Conservation (phyloP, 2,797 vertebrate species). For the Bradypus variegatus region DNA sequence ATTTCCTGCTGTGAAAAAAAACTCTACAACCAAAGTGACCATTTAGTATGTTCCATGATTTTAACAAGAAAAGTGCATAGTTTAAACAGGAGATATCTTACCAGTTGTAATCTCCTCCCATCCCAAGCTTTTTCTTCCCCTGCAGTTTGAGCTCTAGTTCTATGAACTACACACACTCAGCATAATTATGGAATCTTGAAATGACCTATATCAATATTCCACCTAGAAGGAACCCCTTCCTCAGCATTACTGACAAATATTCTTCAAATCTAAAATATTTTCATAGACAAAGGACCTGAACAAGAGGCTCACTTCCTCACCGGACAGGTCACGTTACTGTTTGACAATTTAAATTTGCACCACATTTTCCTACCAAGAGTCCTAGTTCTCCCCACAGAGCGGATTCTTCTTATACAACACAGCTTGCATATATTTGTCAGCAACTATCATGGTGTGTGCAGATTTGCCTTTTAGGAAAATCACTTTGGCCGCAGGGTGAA, state of each 20-base stretch:
- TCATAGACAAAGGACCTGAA: background rate
- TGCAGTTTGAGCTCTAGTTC: background rate
- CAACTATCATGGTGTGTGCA: background rate
- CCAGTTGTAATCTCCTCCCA: background rate
- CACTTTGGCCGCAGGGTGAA: background rate
- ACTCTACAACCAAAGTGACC: background rate
- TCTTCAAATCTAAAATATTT: conserved; percentile 24
- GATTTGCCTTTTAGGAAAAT: conserved; percentile 22
- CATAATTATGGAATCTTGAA: background rate
- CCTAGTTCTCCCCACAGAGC: background rate
- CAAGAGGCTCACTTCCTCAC: background rate
- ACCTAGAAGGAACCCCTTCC: background rate
- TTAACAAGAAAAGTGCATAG: background rate
- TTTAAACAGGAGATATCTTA: background rate
- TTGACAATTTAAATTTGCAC: conserved; percentile 31
- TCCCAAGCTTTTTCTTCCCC: background rate
- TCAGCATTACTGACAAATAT: background rate
- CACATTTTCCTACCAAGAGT: background rate
- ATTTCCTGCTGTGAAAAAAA: conserved; percentile 7
- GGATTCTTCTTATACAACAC: background rate
- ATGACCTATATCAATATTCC: background rate
- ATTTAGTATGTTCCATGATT: background rate
- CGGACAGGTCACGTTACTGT: background rate
- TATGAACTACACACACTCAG: background rate
- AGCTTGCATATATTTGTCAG: background rate